These are phyloP conservation scores for Creontiades dilutus DNA, from an alignment of 2,888 invertebrate species.

Conservation along the genomic window DNA sequence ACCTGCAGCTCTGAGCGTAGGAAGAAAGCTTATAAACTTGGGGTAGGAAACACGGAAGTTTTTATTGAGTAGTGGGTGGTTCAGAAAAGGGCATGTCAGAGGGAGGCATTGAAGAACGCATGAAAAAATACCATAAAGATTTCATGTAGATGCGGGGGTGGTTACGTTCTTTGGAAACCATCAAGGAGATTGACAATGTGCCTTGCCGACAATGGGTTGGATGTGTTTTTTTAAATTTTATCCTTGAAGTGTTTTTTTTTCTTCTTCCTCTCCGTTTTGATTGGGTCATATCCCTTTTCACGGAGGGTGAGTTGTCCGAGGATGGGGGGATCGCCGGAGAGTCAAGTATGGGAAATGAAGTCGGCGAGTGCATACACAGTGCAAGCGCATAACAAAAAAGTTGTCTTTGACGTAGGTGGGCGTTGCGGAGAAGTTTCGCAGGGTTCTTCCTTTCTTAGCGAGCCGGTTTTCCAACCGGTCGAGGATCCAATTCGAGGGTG, in stretches of 20 bases:
- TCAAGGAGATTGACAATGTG: conserved; percentile 6
- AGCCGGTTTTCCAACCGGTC: conserved; percentile 26
- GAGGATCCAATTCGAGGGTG: conserved; percentile 36
- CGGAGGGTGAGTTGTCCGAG: not conserved
- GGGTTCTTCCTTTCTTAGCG: not conserved
- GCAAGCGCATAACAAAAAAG: conserved; percentile 42
- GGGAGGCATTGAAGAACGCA: conserved; percentile 4
- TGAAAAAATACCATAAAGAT: not conserved
- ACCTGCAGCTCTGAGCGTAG: conserved; percentile 23
- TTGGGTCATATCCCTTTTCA: conserved; percentile 30
- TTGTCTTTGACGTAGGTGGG: conserved; percentile 38
- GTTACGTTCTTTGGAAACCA: not conserved
- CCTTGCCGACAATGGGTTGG: not conserved
- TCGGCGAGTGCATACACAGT: conserved; percentile 56
- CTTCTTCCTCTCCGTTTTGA: conserved; percentile 46
- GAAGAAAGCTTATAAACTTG: not conserved
- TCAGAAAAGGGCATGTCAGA: not conserved
- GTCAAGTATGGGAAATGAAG: conserved; percentile 60
- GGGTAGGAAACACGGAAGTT: conserved; percentile 34
- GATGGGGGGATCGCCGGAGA: not conserved
- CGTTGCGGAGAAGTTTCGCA: conserved; percentile 46
- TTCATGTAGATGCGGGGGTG: conserved; percentile 33
- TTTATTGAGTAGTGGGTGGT: conserved; percentile 43
- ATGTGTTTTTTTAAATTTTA: conserved; percentile 22
- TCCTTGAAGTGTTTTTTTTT: not conserved